Evolutionary conservation across 2,113 vertebrate species (phyloP).

Genomic region (Ciconia maguari): DNA sequence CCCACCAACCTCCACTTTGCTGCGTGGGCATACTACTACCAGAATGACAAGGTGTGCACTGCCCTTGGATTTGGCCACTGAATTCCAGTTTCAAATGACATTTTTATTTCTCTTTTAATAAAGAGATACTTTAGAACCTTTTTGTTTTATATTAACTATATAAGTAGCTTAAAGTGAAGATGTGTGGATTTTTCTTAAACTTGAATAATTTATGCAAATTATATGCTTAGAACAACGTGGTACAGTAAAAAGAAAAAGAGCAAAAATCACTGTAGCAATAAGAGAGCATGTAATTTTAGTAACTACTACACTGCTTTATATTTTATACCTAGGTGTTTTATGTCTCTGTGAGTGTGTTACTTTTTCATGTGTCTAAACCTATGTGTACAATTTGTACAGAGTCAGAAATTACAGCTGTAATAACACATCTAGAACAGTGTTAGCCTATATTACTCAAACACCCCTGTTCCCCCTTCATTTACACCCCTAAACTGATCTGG

Average conservation of each 20-base stretch:
- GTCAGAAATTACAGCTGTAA: constrained; percentile 74
- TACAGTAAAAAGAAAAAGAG: constrained; percentile 71
- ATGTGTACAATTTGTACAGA: constrained; percentile 64
- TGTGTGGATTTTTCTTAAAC: constrained; percentile 73
- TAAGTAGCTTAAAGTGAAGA: constrained; percentile 74
- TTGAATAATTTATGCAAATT: constrained; percentile 74
- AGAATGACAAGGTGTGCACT: constrained; percentile 18
- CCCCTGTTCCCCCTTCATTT: constrained; percentile 24
- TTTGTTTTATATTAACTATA: constrained; percentile 75
- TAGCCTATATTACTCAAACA: constrained; percentile 71
- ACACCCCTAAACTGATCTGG: constrained; percentile 45
- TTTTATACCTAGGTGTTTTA: constrained; percentile 70
- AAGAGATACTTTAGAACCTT: constrained; percentile 64
- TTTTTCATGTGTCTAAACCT: constrained; percentile 70
- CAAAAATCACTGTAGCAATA: constrained; percentile 77
- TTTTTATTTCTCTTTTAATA: constrained; percentile 73
- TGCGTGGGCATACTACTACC: constrained; percentile 36
- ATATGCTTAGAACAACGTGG: constrained; percentile 75
- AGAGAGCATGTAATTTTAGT: constrained; percentile 73
- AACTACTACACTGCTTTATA: constrained; percentile 67
- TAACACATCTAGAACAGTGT: constrained; percentile 76
- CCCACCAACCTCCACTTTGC: constrained; percentile 36
- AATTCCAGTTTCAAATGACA: constrained; percentile 68
- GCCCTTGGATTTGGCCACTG: constrained; percentile 66
- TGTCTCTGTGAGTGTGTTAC: constrained; percentile 73